Evolutionary conservation across 2,797 vertebrate species (phyloP).

Genomic region (Lepidocolaptes lacrymiger): DNA sequence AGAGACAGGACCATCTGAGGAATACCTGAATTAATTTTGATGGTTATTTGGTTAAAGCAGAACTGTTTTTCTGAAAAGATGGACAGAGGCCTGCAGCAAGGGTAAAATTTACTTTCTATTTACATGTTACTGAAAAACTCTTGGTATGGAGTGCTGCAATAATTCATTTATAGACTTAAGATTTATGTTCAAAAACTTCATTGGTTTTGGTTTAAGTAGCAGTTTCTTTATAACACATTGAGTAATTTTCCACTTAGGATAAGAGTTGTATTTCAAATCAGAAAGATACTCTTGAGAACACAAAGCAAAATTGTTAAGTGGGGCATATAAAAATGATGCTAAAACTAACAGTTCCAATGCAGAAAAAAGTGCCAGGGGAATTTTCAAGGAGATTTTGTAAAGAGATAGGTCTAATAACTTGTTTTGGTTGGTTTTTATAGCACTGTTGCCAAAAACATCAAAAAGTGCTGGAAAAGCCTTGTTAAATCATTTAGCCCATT

Average conservation of each 20-base stretch:
- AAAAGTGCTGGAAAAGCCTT: neutral
- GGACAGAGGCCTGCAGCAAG: neutral
- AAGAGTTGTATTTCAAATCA: neutral
- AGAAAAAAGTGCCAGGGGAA: neutral
- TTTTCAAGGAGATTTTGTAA: neutral
- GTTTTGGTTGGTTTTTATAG: neutral
- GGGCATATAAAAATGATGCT: neutral
- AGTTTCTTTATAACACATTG: neutral
- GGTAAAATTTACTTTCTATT: neutral
- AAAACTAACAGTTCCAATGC: neutral
- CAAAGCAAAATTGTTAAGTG: neutral
- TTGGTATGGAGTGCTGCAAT: neutral
- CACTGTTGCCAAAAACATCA: neutral
- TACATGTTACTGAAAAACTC: fast-evolving
- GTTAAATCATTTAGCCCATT: neutral
- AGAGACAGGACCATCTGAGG: neutral
- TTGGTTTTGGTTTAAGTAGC: neutral
- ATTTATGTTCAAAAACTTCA: neutral
- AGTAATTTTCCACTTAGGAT: neutral
- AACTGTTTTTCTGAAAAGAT: neutral
- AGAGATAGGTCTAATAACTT: neutral
- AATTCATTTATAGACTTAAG: neutral
- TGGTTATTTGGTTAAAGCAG: neutral
- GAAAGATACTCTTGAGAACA: neutral
- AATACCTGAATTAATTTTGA: neutral